Evolutionary conservation across 1,140 invertebrate genomes (phyloP).

Genomic region (Cheumatopsyche charites): DNA sequence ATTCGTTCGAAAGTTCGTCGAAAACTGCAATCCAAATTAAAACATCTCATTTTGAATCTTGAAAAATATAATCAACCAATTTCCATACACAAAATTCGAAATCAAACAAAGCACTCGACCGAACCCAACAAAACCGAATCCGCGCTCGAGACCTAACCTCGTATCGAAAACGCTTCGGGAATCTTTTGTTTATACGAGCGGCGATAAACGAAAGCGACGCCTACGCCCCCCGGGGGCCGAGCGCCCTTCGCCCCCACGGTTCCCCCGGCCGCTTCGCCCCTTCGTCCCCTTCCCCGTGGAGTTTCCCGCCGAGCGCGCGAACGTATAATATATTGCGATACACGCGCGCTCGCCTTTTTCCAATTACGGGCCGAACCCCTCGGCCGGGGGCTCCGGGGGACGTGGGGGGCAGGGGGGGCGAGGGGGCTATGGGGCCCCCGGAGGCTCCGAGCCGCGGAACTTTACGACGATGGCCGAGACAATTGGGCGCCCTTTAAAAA

Average conservation of each 20-base stretch:
- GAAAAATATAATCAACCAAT: no score
- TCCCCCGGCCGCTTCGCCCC: neutral
- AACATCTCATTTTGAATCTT: no score
- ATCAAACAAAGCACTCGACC: no score
- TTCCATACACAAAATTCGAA: no score
- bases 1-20: no score
- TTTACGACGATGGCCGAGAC: neutral
- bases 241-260: no score
- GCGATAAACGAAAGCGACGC: constrained; percentile 17
- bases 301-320: no score
- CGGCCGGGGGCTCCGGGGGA: neutral
- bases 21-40: no score
- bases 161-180: constrained; percentile 10
- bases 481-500: no score
- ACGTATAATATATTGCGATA: constrained; percentile 15
- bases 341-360: constrained; percentile 16
- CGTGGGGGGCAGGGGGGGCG: neutral
- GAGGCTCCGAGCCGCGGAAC: neutral
- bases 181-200: constrained; percentile 23
- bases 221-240: neutral
- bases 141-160: no score
- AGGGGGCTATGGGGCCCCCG: no score
- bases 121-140: no score
- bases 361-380: constrained; percentile 13
- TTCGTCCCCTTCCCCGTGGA: neutral